Evolutionary conservation across 2,888 invertebrate genomes (phyloP).

Genomic region (Beris morrisii): DNA sequence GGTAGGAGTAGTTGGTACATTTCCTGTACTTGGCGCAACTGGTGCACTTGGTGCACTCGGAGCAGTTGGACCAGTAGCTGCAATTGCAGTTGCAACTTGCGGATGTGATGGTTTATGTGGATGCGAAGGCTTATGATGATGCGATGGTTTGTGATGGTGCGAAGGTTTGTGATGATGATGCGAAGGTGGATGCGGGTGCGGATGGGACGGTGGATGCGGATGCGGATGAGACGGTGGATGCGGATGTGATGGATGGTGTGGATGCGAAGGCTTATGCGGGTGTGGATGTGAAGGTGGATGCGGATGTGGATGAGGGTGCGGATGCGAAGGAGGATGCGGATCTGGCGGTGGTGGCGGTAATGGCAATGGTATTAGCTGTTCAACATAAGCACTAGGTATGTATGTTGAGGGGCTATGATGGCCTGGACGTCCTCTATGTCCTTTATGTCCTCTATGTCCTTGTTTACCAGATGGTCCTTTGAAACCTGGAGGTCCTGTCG

Average conservation of each 20-base stretch:
- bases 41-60: constrained; percentile 9
- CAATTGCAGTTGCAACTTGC: constrained; percentile 1
- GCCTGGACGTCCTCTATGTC: background rate
- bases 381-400: too few species aligned
- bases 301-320: background rate
- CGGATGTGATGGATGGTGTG: constrained; percentile 1
- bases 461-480: constrained; percentile 2
- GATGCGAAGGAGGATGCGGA: background rate
- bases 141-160: background rate
- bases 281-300: background rate
- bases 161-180: background rate
- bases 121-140: background rate
- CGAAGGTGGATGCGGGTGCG: background rate
- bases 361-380: too few species aligned
- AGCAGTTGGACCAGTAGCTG: background rate
- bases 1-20: background rate
- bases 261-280: background rate
- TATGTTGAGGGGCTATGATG: background rate
- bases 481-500: background rate
- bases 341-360: background rate
- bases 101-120: constrained; percentile 4
- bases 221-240: background rate
- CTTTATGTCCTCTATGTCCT: background rate
- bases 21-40: background rate
- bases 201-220: background rate